These are phyloP conservation scores for Phortica variegata DNA, from an alignment of 1,140 invertebrate species.

Conservation along the genomic window DNA sequence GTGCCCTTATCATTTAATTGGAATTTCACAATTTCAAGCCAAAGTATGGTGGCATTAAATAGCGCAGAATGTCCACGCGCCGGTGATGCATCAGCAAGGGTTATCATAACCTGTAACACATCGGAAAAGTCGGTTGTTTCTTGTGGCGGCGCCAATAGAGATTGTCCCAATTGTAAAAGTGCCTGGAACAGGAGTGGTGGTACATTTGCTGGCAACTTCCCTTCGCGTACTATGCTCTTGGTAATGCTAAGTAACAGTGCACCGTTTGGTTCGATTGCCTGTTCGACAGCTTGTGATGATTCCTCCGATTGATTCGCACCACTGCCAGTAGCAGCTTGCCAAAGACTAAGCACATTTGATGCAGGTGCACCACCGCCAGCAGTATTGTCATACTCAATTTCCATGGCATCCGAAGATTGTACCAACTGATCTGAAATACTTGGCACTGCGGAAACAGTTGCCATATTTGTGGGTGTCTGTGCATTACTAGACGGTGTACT, in stretches of 20 bases:
- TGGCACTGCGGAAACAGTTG: constrained; percentile 52
- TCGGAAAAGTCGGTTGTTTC: constrained; percentile 77
- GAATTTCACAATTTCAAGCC: constrained; percentile 72
- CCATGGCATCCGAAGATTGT: constrained; percentile 45
- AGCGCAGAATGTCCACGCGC: constrained; percentile 75
- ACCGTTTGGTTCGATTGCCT: constrained; percentile 66
- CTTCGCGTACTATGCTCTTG: constrained; percentile 74
- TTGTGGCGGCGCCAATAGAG: constrained; percentile 65
- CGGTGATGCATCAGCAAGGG: constrained; percentile 77
- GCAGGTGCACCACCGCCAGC: constrained; percentile 44
- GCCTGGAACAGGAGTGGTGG: constrained; percentile 67
- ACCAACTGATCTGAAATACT: constrained; percentile 52
- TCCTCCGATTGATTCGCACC: constrained; percentile 34
- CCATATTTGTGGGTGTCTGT: constrained; percentile 57
- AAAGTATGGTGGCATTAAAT: constrained; percentile 76
- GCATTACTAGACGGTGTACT: constrained; percentile 57
- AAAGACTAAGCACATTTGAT: constrained; percentile 47
- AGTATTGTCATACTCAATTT: constrained; percentile 47
- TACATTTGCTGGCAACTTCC: constrained; percentile 59
- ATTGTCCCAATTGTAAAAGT: constrained; percentile 73
- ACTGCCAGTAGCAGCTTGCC: constrained; percentile 24
- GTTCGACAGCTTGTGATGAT: constrained; percentile 41
- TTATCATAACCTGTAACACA: constrained; percentile 75
- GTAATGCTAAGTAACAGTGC: constrained; percentile 72
- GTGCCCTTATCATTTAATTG: constrained; percentile 62